Percentiles rank a stretch among this genome's conserved stretches.
These are phyloP conservation scores for Eubasilissa regina DNA, from an alignment of 1,140 invertebrate genomes.

Conservation along the genomic window DNA sequence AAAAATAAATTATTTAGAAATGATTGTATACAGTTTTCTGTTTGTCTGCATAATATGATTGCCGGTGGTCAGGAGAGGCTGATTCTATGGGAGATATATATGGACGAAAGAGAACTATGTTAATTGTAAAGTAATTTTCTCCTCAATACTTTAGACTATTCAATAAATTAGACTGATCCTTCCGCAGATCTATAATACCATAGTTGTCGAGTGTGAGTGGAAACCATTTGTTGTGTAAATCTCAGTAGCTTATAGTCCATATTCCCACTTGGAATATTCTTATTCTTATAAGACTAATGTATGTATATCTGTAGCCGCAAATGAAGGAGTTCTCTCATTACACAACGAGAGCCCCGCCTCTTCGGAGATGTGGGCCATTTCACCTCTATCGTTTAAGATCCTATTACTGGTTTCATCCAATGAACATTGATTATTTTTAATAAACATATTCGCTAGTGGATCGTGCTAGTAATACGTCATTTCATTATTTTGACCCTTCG, in stretches of 20 bases:
- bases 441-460: background rate
- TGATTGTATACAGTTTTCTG: slow-evolving; percentile 1
- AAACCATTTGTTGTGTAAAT: slow-evolving; percentile 56
- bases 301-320: slow-evolving; percentile 1
- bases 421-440: background rate
- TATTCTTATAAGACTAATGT: slow-evolving; percentile 22
- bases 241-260: slow-evolving; percentile 53
- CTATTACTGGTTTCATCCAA: background rate
- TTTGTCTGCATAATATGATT: background rate
- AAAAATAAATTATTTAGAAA: slow-evolving; percentile 28
- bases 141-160: slow-evolving; percentile 54
- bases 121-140: slow-evolving; percentile 43
- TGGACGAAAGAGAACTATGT: slow-evolving; percentile 20
- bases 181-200: slow-evolving; percentile 54
- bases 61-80: slow-evolving; percentile 12
- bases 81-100: slow-evolving; percentile 22
- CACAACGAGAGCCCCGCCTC: background rate
- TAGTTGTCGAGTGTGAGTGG: slow-evolving; percentile 54
- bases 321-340: background rate
- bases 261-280: slow-evolving; percentile 6
- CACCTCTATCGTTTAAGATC: background rate
- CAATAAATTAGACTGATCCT: slow-evolving; percentile 58
- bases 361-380: no score
- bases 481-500: slow-evolving; percentile 8
- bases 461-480: background rate